Percentiles rank a stretch among this genome's conserved stretches.
Evolutionary conservation across 2,888 invertebrate genomes (phyloP).

Genomic region (Temnothorax rugatulus): DNA sequence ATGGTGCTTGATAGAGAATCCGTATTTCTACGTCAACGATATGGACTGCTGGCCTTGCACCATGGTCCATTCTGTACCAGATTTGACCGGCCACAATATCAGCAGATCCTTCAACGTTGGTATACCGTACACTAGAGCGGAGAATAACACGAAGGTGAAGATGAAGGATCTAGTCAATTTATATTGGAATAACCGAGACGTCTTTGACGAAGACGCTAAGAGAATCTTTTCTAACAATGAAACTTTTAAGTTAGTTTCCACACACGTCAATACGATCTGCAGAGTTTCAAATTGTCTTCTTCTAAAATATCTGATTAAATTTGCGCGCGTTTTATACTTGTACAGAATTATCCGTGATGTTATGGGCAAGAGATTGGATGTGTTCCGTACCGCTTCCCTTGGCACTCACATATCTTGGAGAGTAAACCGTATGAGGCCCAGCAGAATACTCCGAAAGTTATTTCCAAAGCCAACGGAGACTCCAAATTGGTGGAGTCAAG

Average conservation of each 20-base stretch:
- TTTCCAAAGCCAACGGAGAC: conserved; percentile 92
- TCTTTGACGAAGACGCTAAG: conserved; percentile 89
- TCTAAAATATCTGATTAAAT: not conserved
- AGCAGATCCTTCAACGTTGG: conserved; percentile 87
- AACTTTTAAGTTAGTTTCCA: conserved; percentile 74
- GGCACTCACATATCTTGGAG: conserved; percentile 88
- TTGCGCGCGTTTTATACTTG: not conserved
- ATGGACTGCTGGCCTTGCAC: conserved; percentile 95
- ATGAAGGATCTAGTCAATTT: conserved; percentile 88
- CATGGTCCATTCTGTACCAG: conserved; percentile 90
- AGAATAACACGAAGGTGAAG: conserved; percentile 89
- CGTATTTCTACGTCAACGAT: conserved; percentile 93
- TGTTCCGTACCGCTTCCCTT: conserved; percentile 73
- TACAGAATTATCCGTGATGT: conserved; percentile 78
- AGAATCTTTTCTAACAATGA: conserved; percentile 86
- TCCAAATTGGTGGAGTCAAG: conserved; percentile 90
- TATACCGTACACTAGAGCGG: conserved; percentile 88
- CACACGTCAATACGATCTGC: not conserved
- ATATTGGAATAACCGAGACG: conserved; percentile 88
- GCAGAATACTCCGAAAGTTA: conserved; percentile 90
- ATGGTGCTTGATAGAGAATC: conserved; percentile 94
- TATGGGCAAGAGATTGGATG: conserved; percentile 75
- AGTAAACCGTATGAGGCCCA: conserved; percentile 92
- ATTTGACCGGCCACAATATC: conserved; percentile 89
- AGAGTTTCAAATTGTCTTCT: not conserved